Percentiles rank a stretch among this genome's conserved stretches.
Conservation (phyloP, 2,113 vertebrate species). For the Sinocyclocheilus anshuiensis region DNA sequence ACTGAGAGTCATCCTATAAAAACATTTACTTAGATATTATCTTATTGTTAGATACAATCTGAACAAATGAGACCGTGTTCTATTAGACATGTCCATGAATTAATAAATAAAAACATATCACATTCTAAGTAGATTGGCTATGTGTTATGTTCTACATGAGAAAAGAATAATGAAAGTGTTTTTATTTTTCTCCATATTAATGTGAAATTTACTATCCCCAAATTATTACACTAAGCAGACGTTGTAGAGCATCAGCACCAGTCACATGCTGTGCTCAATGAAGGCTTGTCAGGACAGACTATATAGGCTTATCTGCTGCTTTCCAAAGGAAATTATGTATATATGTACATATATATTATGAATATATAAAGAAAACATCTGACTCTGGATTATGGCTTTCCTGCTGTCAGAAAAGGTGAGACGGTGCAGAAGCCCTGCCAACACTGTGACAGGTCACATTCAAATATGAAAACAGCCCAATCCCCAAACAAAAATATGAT, state of each 20-base stretch:
- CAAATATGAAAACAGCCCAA: no score
- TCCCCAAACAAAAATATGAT: no score
- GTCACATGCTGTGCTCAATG: not conserved
- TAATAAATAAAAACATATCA: not conserved
- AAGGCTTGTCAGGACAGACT: not conserved
- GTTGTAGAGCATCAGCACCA: not conserved
- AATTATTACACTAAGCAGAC: not conserved
- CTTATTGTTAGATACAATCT: not conserved
- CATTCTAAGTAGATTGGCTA: not conserved
- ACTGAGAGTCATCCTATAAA: no score
- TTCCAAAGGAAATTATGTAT: no score
- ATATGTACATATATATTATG: no score
- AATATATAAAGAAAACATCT: no score
- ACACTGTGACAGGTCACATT: no score
- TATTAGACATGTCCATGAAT: not conserved
- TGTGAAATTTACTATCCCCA: not conserved
- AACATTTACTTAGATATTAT: not conserved
- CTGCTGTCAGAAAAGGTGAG: no score
- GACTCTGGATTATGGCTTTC: no score
- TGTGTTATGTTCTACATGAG: not conserved
- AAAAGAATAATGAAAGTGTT: not conserved
- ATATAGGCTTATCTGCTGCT: no score
- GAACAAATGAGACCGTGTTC: not conserved
- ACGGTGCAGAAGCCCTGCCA: no score
- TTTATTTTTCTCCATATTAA: not conserved